Conservation (phyloP, 2,113 vertebrate species). For the Chloebia gouldiae region DNA sequence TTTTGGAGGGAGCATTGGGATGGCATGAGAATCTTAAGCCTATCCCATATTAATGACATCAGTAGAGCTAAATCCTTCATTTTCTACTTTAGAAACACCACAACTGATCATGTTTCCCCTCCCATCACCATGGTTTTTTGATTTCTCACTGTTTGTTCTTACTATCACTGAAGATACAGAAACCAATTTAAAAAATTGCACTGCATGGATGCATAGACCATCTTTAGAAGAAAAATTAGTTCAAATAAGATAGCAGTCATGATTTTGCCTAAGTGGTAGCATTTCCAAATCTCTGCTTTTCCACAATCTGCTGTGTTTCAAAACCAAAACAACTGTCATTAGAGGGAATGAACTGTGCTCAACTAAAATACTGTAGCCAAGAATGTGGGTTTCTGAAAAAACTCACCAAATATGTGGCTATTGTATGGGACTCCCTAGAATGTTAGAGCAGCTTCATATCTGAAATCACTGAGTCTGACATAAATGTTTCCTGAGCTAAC, state of each 20-base stretch:
- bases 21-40: neutral
- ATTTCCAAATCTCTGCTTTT: neutral
- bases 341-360: neutral
- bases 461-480: rapidly evolving
- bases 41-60: neutral
- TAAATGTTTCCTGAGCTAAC: neutral
- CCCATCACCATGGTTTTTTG: neutral
- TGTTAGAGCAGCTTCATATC: neutral
- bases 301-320: neutral
- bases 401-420: neutral
- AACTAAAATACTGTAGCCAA: neutral
- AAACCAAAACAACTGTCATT: neutral
- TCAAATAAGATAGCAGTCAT: neutral
- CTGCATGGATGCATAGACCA: neutral
- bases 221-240: neutral
- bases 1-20: neutral
- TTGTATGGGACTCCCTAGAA: neutral
- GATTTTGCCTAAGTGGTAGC: neutral
- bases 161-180: neutral
- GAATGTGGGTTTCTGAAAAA: neutral
- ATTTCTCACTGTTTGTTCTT: neutral
- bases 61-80: neutral
- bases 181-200: neutral
- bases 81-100: neutral
- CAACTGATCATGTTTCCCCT: neutral